phyloP scores from a whole-genome alignment of 2,113 vertebrate genomes.

The Saimiri boliviensis region DNA sequence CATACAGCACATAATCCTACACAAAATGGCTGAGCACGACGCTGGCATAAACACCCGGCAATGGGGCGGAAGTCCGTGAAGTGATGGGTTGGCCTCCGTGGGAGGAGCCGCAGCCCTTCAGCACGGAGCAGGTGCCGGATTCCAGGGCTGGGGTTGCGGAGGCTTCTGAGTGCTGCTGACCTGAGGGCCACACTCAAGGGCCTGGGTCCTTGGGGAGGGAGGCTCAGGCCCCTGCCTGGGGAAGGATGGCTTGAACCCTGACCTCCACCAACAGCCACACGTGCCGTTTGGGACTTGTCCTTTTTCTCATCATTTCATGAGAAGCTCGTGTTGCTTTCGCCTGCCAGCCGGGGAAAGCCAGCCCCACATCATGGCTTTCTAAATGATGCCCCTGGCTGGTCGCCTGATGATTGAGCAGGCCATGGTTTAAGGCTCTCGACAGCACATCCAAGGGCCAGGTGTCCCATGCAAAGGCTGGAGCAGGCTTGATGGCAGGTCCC shows the following conservation, averaged over 20 bases:
- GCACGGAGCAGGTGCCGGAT: not conserved
- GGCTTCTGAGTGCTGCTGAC: not conserved
- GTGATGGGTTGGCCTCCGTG: not conserved
- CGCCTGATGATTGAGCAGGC: not conserved
- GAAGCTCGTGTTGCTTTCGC: not conserved
- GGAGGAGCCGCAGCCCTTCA: not conserved
- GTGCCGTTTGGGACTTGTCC: not conserved
- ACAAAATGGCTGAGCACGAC: constrained; percentile 43
- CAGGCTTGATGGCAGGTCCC: not conserved
- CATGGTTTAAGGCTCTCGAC: not conserved
- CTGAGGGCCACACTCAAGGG: not conserved
- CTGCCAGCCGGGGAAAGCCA: not conserved
- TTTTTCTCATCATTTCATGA: not conserved
- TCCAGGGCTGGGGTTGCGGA: not conserved
- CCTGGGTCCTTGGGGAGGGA: not conserved
- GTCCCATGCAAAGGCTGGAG: fast-evolving
- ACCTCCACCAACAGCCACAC: not conserved
- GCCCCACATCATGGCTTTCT: not conserved
- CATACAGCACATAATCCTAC: constrained; percentile 49
- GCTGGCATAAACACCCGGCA: not conserved
- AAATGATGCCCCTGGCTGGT: not conserved
- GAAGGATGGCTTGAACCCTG: not conserved
- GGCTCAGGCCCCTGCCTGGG: not conserved
- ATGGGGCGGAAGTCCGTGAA: not conserved
- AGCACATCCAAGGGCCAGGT: fast-evolving